A percentile compares a stretch with the other conserved stretches of the same genome.
Evolutionary conservation across 2,113 vertebrate genomes (phyloP).

Genomic region (Sus scrofa): T2T-Sscrofa CM000823.6:66606001-66606500

Average conservation of each 20-base stretch:
- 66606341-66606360: not conserved
- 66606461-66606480: no score
- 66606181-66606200: not conserved
- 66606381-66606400: not conserved
- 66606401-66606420: not conserved
- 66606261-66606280: no score
- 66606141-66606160: not conserved
- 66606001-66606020: not conserved
- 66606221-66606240: not conserved
- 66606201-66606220: not conserved
- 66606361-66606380: not conserved
- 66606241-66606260: not conserved
- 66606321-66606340: not conserved
- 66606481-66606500: not conserved
- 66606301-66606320: not conserved
- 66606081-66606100: no score
- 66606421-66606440: not conserved
- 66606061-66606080: no score
- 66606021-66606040: not conserved
- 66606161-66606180: not conserved
- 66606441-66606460: not conserved
- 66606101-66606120: not conserved
- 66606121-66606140: no score
- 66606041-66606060: rapidly evolving
- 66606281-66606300: no score